Percentiles rank a stretch among this genome's conserved stretches.
phyloP scores from a whole-genome alignment of 2,888 invertebrate species.

The Petrophora chlorosata region DNA sequence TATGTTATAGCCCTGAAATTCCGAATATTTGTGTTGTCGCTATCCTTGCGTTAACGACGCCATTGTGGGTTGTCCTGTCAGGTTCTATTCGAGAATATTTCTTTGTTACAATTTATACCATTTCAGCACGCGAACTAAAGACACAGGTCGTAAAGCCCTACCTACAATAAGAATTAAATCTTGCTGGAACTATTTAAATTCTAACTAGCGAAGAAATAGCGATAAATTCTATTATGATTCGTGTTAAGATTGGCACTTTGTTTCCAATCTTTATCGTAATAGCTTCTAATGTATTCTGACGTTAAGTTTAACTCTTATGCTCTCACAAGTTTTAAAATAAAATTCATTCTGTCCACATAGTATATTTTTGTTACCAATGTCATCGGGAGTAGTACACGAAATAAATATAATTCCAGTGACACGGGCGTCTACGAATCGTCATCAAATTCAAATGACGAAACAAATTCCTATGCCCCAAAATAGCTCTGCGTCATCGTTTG shows the following conservation, averaged over 20 bases:
- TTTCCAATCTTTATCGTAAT: too few relatives aligned
- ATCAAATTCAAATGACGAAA: constrained; percentile 31
- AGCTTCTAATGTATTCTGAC: too few relatives aligned
- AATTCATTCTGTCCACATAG: constrained; percentile 4
- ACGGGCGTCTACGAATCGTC: constrained; percentile 11
- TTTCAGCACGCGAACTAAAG: constrained; percentile 15
- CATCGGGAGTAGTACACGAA: constrained; percentile 5
- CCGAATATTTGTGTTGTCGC: constrained; percentile 4
- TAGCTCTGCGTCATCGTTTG: constrained; percentile 41
- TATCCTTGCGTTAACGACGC: constrained; percentile 7
- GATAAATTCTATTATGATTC: too few relatives aligned
- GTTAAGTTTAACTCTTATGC: too few relatives aligned
- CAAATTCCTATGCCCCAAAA: constrained; percentile 35
- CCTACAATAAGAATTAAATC: background rate
- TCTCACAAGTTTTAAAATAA: too few relatives aligned
- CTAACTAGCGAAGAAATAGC: too few relatives aligned
- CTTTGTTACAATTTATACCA: constrained; percentile 6
- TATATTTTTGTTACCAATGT: constrained; percentile 5
- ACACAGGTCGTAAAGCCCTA: too few relatives aligned
- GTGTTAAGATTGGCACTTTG: too few relatives aligned
- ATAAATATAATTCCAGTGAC: constrained; percentile 17
- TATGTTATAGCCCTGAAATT: constrained; percentile 2
- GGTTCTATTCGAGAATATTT: constrained; percentile 12
- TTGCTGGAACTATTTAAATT: too few relatives aligned
- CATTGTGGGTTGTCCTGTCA: constrained; percentile 9